Evolutionary conservation across 2,888 invertebrate species (phyloP).

Genomic region (Polietes domitor): DNA sequence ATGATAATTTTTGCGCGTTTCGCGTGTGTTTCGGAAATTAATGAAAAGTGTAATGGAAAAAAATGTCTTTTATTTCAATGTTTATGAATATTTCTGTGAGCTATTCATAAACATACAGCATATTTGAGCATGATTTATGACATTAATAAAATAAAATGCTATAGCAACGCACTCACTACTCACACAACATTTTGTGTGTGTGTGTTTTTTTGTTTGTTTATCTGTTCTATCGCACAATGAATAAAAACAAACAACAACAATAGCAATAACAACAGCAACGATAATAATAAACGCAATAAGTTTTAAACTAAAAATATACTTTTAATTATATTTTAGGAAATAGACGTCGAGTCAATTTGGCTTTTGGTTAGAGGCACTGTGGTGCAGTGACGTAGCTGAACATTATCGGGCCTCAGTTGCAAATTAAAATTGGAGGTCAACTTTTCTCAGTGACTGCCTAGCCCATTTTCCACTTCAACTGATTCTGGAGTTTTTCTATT

Average conservation of each 20-base stretch:
- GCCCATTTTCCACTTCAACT: too few species aligned
- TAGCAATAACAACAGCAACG: background rate
- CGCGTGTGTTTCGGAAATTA: conserved; percentile 29
- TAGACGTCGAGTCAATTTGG: conserved; percentile 12
- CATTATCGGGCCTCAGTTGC: too few species aligned
- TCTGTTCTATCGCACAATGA: conserved; percentile 2
- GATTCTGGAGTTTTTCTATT: too few species aligned
- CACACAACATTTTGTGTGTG: conserved; percentile 29
- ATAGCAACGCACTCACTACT: background rate
- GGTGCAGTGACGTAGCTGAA: background rate
- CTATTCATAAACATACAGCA: background rate
- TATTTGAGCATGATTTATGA: conserved; percentile 48
- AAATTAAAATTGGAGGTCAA: too few species aligned
- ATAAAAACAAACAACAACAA: background rate
- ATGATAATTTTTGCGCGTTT: conserved; percentile 30
- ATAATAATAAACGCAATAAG: background rate
- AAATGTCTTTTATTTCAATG: conserved; percentile 33
- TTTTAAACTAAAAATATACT: conserved; percentile 22
- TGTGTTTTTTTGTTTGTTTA: too few species aligned
- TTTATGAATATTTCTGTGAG: background rate
- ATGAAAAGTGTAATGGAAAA: conserved; percentile 35
- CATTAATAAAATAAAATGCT: conserved; percentile 36
- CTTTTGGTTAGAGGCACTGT: background rate
- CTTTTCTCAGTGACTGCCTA: too few species aligned
- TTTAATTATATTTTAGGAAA: conserved; percentile 34